Evolutionary conservation across 2,797 vertebrate species (phyloP).

Genomic region (Tauraco hartlaubi): DNA sequence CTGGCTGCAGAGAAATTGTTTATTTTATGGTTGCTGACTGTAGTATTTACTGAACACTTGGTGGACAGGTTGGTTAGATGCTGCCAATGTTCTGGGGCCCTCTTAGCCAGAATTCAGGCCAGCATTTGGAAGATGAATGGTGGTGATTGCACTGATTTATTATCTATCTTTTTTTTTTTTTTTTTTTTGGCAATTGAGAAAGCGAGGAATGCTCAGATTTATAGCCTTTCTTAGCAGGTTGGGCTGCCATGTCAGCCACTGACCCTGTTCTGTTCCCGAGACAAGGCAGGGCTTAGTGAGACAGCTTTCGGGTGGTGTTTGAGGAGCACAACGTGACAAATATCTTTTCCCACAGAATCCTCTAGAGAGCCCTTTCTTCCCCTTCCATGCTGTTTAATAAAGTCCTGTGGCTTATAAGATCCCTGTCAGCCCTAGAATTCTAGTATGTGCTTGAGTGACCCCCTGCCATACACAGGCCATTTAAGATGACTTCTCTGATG

Average conservation of each 20-base stretch:
- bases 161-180: background rate
- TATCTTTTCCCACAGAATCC: background rate
- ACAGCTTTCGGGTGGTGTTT: background rate
- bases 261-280: background rate
- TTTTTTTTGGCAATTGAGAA: background rate
- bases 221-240: background rate
- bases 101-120: background rate
- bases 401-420: background rate
- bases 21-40: background rate
- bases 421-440: background rate
- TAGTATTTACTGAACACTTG: background rate
- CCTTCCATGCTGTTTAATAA: background rate
- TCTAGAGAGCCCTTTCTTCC: background rate
- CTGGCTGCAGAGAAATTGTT: background rate
- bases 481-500: background rate
- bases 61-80: background rate
- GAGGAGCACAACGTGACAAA: background rate
- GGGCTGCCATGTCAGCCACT: background rate
- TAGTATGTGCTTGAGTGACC: background rate
- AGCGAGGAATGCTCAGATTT: accelerated
- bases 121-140: background rate
- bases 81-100: background rate
- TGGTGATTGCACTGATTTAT: background rate
- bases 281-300: background rate
- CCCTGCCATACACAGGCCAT: background rate